Conservation (phyloP, 2,797 vertebrate species). For the Semaprochilodus insignis region DNA sequence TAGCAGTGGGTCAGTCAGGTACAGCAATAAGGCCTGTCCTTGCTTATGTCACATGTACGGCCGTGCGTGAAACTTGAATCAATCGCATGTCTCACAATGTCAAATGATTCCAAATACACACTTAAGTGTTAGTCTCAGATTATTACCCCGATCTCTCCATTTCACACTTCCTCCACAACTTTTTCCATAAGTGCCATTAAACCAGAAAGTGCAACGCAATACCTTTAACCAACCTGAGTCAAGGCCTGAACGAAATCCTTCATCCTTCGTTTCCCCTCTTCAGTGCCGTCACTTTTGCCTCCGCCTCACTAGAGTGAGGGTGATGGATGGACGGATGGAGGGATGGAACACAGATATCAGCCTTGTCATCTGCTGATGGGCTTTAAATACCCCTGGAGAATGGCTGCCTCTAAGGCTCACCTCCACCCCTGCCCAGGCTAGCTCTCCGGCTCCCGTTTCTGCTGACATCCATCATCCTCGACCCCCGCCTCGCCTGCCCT, state of each 20-base stretch:
- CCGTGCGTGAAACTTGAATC: no score
- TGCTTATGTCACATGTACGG: no score
- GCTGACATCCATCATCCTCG: slow-evolving; percentile 60
- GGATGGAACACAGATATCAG: slow-evolving; percentile 51
- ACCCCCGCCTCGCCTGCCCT: slow-evolving; percentile 45
- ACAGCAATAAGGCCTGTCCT: no score
- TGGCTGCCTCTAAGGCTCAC: slow-evolving; percentile 48
- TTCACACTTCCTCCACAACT: slow-evolving; percentile 9
- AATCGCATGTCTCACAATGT: no score
- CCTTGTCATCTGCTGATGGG: slow-evolving; percentile 59
- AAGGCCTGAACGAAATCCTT: slow-evolving; percentile 13
- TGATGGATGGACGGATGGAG: slow-evolving; percentile 40
- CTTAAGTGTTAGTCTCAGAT: not conserved
- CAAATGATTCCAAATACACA: no score
- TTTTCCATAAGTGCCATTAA: slow-evolving; percentile 5
- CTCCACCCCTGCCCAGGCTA: slow-evolving; percentile 40
- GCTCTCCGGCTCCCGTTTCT: slow-evolving; percentile 47
- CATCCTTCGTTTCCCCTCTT: slow-evolving; percentile 19
- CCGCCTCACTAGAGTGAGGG: slow-evolving; percentile 6
- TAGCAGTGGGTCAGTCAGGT: no score
- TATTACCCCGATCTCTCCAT: slow-evolving; percentile 20
- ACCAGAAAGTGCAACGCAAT: slow-evolving; percentile 17
- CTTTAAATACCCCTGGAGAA: slow-evolving; percentile 54
- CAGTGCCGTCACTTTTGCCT: slow-evolving; percentile 8
- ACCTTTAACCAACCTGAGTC: not conserved